phyloP scores from a whole-genome alignment of 2,888 invertebrate species.

The Microplitis deprimator region DNA sequence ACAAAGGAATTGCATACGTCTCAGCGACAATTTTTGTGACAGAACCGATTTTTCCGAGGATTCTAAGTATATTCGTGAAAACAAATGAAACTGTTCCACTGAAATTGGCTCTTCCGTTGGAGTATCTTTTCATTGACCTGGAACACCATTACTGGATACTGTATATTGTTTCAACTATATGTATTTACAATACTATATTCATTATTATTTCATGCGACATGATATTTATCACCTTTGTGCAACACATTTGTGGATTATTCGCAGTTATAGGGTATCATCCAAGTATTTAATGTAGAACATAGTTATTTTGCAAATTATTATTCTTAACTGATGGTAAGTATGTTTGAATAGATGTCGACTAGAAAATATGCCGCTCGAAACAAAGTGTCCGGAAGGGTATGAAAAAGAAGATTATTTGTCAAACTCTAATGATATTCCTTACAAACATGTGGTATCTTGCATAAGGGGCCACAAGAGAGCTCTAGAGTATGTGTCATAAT shows the following conservation, averaged over 20 bases:
- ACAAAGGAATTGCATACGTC: too few species aligned
- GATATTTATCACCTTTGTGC: conserved; percentile 21
- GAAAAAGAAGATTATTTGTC: background rate
- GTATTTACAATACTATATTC: background rate
- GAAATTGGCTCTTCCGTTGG: conserved; percentile 26
- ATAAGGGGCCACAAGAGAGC: conserved; percentile 22
- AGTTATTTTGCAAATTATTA: background rate
- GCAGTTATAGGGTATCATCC: conserved; percentile 29
- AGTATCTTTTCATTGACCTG: conserved; percentile 20
- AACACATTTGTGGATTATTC: conserved; percentile 39
- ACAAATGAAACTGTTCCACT: conserved; percentile 3
- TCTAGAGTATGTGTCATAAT: background rate
- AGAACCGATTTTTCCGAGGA: background rate
- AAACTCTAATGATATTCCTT: background rate
- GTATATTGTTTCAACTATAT: background rate
- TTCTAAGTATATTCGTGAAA: background rate
- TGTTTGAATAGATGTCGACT: background rate
- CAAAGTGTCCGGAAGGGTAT: background rate
- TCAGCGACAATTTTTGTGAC: background rate
- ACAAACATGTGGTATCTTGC: conserved; percentile 10
- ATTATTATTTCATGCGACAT: conserved; percentile 24
- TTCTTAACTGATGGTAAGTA: background rate
- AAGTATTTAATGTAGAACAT: background rate
- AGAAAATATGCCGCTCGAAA: background rate
- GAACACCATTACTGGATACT: conserved; percentile 27